Evolutionary conservation across 2,113 vertebrate species (phyloP).

Genomic region (Asarcornis scutulata): DNA sequence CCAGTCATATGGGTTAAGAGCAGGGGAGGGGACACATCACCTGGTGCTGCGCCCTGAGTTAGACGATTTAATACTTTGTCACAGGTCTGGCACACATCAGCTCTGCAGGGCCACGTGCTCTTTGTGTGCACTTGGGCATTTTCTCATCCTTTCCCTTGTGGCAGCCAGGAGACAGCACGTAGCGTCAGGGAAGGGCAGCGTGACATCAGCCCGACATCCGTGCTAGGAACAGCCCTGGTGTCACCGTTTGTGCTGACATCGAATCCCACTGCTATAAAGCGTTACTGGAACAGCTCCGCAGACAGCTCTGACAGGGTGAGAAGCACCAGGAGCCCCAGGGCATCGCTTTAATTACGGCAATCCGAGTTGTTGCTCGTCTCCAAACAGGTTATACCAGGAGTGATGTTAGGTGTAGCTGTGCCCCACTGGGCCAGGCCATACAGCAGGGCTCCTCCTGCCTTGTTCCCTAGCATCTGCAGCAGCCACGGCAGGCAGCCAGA

Average conservation of each 20-base stretch:
- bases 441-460: background rate
- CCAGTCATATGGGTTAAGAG: background rate
- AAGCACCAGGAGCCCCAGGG: background rate
- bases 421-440: background rate
- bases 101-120: background rate
- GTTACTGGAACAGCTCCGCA: background rate
- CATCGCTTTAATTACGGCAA: background rate
- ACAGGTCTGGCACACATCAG: background rate
- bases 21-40: background rate
- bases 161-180: background rate
- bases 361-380: background rate
- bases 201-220: background rate
- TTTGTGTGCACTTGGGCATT: background rate
- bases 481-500: background rate
- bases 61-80: background rate
- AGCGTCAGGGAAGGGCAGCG: background rate
- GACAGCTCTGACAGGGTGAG: background rate
- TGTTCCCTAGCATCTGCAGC: background rate
- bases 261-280: background rate
- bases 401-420: background rate
- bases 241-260: background rate
- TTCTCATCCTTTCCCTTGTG: background rate
- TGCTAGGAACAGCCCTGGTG: background rate
- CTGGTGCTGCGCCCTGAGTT: background rate
- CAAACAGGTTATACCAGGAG: constrained; percentile 8